A percentile compares a stretch with the other conserved stretches of the same genome.
These are phyloP conservation scores for Mnemiopsis leidyi DNA, from an alignment of 37 sponge, comb jelly and placozoan genomes.

Conservation along the genomic window DNA sequence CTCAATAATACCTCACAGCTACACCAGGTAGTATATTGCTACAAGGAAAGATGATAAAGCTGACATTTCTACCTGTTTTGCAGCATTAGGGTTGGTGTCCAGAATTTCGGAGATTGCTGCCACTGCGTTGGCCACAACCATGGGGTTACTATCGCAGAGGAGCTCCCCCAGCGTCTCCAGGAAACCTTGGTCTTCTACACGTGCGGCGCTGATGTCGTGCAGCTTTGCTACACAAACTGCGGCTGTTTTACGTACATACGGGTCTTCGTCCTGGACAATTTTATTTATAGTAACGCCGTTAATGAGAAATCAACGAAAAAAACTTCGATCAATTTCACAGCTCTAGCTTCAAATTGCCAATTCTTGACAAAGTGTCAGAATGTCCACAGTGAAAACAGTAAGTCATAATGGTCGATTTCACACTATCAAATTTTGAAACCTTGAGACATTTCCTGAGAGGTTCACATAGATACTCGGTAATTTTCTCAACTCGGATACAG, in stretches of 20 bases:
- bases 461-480: constrained; percentile 49
- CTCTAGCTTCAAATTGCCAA: too few relatives aligned
- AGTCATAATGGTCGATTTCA: too few relatives aligned
- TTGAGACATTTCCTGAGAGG: constrained; percentile 52
- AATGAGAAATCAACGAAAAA: too few relatives aligned
- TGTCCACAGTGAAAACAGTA: constrained; percentile 94
- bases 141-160: constrained; percentile 95
- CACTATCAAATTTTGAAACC: too few relatives aligned
- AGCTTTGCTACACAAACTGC: constrained; percentile 98
- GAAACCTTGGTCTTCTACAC: constrained; percentile 99
- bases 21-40: too few relatives aligned
- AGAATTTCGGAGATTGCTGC: constrained; percentile 93
- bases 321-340: too few relatives aligned
- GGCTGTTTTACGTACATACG: constrained; percentile 98
- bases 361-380: constrained; percentile 80
- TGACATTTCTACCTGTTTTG: background rate
- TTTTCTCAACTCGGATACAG: constrained; percentile 30
- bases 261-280: constrained; percentile 96
- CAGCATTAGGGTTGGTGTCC: constrained; percentile 80
- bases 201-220: constrained; percentile 90
- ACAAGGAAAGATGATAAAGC: too few relatives aligned
- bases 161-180: constrained; percentile 92
- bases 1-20: too few relatives aligned
- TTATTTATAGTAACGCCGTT: too few relatives aligned
- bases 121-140: constrained; percentile 99